A percentile compares a stretch with the other conserved stretches of the same genome.
Conservation (phyloP, 2,797 vertebrate species). For the Cephalopachus bancanus region DNA sequence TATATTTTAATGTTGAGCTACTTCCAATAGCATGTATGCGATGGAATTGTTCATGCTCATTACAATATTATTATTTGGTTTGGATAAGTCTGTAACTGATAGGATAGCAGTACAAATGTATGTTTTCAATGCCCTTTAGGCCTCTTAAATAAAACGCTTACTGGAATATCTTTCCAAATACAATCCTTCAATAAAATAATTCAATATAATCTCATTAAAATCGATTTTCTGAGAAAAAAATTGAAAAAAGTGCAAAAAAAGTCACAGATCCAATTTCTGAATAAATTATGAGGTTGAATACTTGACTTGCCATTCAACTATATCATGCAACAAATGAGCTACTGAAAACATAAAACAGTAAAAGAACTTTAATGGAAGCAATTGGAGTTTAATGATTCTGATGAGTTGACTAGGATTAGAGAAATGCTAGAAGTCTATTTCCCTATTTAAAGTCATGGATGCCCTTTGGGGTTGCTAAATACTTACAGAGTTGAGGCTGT, state of each 20-base stretch:
- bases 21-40: neutral
- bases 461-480: neutral
- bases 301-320: neutral
- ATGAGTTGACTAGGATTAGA: neutral
- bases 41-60: constrained; percentile 50
- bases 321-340: neutral
- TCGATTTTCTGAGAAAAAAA: neutral
- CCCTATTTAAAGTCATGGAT: neutral
- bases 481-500: neutral
- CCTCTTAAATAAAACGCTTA: constrained; percentile 19
- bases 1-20: constrained; percentile 3
- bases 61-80: constrained; percentile 48
- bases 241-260: constrained; percentile 51
- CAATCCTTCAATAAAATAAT: neutral
- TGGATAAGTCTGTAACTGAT: constrained; percentile 16
- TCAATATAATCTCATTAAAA: constrained; percentile 52
- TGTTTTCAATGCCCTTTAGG: neutral
- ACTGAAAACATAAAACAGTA: neutral
- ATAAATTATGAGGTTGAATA: constrained; percentile 60
- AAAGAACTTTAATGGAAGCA: neutral
- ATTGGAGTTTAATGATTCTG: neutral
- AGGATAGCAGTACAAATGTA: neutral
- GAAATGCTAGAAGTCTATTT: neutral
- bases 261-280: neutral
- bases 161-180: neutral